Evolutionary conservation across 2,888 invertebrate genomes (phyloP).

Genomic region (Dynastes grantii): DNA sequence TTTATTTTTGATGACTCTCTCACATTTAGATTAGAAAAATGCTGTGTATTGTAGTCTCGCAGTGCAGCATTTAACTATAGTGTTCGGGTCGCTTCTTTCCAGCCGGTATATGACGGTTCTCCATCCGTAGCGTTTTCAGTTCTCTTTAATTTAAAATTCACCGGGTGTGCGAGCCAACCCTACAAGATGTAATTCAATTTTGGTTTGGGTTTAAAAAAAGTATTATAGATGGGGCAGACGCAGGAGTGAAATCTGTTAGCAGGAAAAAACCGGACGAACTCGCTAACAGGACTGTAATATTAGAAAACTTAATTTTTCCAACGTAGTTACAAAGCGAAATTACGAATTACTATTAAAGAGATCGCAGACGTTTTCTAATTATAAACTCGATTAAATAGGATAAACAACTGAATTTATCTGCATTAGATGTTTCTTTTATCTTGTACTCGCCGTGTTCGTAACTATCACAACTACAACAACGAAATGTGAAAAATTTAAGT

Average conservation of each 20-base stretch:
- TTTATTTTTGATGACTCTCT: too few species aligned
- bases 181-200: constrained; percentile 4
- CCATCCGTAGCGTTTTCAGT: not conserved
- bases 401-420: not conserved
- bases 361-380: constrained; percentile 5
- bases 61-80: too few species aligned
- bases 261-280: not conserved
- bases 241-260: not conserved
- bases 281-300: not conserved
- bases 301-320: constrained; percentile 9
- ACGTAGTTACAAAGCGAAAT: constrained; percentile 2
- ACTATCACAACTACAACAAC: not conserved
- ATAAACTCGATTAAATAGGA: not conserved
- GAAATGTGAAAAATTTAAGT: not conserved
- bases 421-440: not conserved
- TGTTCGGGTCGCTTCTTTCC: too few species aligned
- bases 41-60: too few species aligned
- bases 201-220: not conserved
- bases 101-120: not conserved
- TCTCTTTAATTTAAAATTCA: constrained; percentile 21
- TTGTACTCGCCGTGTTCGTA: not conserved
- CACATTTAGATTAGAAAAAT: too few species aligned
- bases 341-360: not conserved
- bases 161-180: not conserved
- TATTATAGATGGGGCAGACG: not conserved